Evolutionary conservation across 2,113 vertebrate species (phyloP), one percentile per base, ranked within the genome.

Genomic region (Sclerurus mexicanus): DNA sequence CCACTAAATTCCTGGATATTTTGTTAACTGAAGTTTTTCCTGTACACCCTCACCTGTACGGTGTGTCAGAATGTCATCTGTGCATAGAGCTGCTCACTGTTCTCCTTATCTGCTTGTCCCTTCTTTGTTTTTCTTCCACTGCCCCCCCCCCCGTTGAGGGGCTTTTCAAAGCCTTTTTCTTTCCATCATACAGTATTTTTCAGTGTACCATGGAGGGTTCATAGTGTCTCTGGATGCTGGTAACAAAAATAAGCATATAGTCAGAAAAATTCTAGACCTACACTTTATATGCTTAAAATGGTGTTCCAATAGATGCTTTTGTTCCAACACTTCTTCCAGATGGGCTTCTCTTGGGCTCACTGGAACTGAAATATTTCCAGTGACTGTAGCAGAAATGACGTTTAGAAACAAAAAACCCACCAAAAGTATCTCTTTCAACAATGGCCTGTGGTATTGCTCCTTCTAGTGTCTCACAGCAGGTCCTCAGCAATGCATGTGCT

Each of bases 361-460:
- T 95, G 77, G 64, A 94, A 87, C 71, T 33, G 62, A 86, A 89
- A 37, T 66, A 77, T 72, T 96, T 91, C 89, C 77, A 2, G 3
- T 87, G 69, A 62, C 60, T 95, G 94, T 49, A 66, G 77, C 64
- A 95, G 92, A 89, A 96, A 96, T 78, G 90, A 72, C 30, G 35
- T 90, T 95, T 74, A 85, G 63, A 87, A 88, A 58, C 25, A 58
- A 78, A 86, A 89, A 88, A 4, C 5, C 35, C 40, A 46, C 35
- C 72, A 69, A 20, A 93, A 93, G 42, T 83, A 46, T 96, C 75
- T 78, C 77, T 81, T 88, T 56, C 49, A 94, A 81, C 87, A 81
- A 87, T 90, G 93, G 93, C 37, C 82, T 96, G 63, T 63, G 79
- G 96, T 76, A 73, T 93, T 89, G 59, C 56, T 93, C 72, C 78